A percentile compares a stretch with the other conserved stretches of the same genome.
Conservation (phyloP, 2,888 invertebrate species). For the Orthonychiurus folsomi region DNA sequence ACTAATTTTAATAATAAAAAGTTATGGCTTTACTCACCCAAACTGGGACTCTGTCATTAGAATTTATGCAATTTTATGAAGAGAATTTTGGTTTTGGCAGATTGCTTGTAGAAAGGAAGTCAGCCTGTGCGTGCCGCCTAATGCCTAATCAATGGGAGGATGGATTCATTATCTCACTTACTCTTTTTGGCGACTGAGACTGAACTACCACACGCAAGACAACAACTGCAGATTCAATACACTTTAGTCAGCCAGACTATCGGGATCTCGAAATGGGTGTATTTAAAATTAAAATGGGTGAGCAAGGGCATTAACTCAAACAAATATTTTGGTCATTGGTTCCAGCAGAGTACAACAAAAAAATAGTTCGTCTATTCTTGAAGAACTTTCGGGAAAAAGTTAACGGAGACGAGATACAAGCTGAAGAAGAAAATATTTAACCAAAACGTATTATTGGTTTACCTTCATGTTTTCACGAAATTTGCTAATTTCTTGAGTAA, state of each 20-base stretch:
- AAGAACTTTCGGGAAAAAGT: too few relatives aligned
- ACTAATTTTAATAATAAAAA: neutral
- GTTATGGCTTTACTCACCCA: conserved; percentile 26
- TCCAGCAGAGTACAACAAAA: too few relatives aligned
- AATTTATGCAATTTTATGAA: conserved; percentile 16
- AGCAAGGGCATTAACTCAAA: too few relatives aligned
- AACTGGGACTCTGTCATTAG: conserved; percentile 16
- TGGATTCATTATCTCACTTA: conserved; percentile 37
- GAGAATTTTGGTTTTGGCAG: conserved; percentile 25
- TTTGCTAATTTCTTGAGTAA: conserved; percentile 93
- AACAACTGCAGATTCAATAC: neutral
- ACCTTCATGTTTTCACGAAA: conserved; percentile 97
- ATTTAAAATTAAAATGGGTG: too few relatives aligned
- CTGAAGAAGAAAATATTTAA: too few relatives aligned
- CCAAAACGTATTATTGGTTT: too few relatives aligned
- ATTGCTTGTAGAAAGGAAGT: conserved; percentile 27
- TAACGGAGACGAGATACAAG: too few relatives aligned
- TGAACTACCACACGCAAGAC: too few relatives aligned
- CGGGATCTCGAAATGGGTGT: conserved; percentile 3
- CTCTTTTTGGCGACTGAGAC: too few relatives aligned
- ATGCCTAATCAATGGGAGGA: conserved; percentile 39
- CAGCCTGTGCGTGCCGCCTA: conserved; percentile 34
- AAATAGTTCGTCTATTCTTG: too few relatives aligned
- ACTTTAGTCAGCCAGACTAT: neutral
- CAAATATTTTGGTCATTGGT: too few relatives aligned